Evolutionary conservation across 2,888 invertebrate species (phyloP), one percentile per base, ranked within the genome.

Genomic region (Drosophila yooni): DNA sequence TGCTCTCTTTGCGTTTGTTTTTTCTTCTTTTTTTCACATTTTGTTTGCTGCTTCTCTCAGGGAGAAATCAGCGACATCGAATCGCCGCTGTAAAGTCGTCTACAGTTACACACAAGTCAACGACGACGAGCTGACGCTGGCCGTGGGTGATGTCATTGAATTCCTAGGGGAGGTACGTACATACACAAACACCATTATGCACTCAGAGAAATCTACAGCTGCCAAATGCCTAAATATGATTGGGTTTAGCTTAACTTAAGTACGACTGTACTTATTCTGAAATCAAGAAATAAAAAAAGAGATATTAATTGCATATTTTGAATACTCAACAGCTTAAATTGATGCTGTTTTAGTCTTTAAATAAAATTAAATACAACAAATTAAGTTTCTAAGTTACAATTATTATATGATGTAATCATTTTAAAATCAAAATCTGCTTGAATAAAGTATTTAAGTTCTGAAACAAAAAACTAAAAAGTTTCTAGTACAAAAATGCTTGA

Each of bases 31-130:
- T 36, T 65, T 60, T 33, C 46, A 31, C 31, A 48, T 34, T 38
- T 70, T 54, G 38, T 57, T 76, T 10, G 54, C 6, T n/a, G 36
- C 13, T 59, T 58, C 56, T 81, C 78, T 52, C 83, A 93, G 93
- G 87, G 93, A 93, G 80, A 93, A 93, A 89, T 86, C 85, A 89
- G 92, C 88, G 74, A 91, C 92, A 89, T 91, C 75, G 93, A 94
- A 92, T 89, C 95, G 96, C 74, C 95, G 96, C 91, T 97, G 98
- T 93, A 95, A 96, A 91, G 98, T 97, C 58, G 95, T 98, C 81
- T 98, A 96, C 94, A 97, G 97, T 93, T 99, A 99, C 94, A 96
- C 96, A 88, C 98, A 98, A 63, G 97, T 97, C 79, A 98, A 99
- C 92, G 97, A 97, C 70, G 99, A 99, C 94, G 99, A 99, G 93